Evolutionary conservation across 2,888 invertebrate genomes (phyloP).

Genomic region (Candidula unifasciata): DNA sequence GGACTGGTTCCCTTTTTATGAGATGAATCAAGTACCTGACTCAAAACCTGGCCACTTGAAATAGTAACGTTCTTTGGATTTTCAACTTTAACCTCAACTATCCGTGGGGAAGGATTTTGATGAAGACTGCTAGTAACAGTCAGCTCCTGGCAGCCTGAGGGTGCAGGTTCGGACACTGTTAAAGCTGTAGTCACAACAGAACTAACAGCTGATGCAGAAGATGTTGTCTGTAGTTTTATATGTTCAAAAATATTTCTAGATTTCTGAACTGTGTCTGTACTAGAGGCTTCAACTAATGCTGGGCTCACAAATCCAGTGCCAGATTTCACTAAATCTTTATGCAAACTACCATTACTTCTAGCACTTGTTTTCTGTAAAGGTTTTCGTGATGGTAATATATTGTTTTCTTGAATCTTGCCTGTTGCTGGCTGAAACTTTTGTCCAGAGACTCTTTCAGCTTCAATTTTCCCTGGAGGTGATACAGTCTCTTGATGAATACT

Average conservation of each 20-base stretch:
- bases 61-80: background rate
- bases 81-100: background rate
- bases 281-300: background rate
- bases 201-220: background rate
- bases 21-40: no score
- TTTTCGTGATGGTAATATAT: background rate
- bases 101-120: background rate
- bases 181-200: background rate
- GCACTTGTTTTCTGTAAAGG: background rate
- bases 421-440: background rate
- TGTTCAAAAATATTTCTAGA: slow-evolving; percentile 33
- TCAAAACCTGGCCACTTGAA: no score
- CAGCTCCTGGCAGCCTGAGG: background rate
- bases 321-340: background rate
- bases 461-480: no score
- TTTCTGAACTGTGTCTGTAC: background rate
- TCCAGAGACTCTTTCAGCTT: no score
- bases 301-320: background rate
- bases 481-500: background rate
- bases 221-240: background rate
- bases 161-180: background rate
- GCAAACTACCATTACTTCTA: background rate
- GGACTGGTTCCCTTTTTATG: background rate
- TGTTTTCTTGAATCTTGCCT: background rate
- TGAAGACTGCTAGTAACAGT: background rate